A percentile compares a stretch with the other conserved stretches of the same genome.
These are phyloP conservation scores for Hypsibius dujardini DNA, from an alignment of 1,140 invertebrate species.

Conservation along the genomic window DNA sequence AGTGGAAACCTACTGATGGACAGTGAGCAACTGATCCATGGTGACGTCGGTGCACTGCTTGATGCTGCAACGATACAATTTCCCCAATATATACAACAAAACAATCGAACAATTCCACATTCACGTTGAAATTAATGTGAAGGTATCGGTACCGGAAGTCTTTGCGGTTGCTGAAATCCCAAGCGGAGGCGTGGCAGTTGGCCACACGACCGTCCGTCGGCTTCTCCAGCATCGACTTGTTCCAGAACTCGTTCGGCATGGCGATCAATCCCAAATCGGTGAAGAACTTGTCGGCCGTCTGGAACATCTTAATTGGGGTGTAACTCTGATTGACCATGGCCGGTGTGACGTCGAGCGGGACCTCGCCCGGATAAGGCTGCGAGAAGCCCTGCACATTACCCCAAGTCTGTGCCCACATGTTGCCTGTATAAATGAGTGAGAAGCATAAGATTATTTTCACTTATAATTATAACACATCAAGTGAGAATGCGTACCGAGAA, in stretches of 20 bases:
- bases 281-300: constrained; percentile 2
- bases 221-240: constrained; percentile 1
- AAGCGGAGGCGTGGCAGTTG: constrained; percentile 72
- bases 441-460: no score
- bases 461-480: no score
- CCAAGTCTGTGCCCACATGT: constrained; percentile 47
- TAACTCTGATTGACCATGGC: constrained; percentile 52
- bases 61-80: constrained; percentile 45
- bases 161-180: constrained; percentile 66
- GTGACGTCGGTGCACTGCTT: constrained; percentile 70
- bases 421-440: constrained; percentile 29
- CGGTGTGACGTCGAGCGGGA: constrained; percentile 49
- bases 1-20: constrained; percentile 44
- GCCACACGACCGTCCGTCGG: constrained; percentile 41
- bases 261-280: neutral
- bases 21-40: constrained; percentile 51
- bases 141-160: constrained; percentile 45
- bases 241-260: constrained; percentile 1
- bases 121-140: neutral
- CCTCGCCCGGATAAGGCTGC: constrained; percentile 53
- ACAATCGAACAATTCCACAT: neutral
- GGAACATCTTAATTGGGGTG: constrained; percentile 34
- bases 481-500: constrained; percentile 48
- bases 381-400: no score
- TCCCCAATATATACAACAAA: neutral